Evolutionary conservation across 2,888 invertebrate genomes (phyloP).

Genomic region (Synanthedon andrenaeformis): DNA sequence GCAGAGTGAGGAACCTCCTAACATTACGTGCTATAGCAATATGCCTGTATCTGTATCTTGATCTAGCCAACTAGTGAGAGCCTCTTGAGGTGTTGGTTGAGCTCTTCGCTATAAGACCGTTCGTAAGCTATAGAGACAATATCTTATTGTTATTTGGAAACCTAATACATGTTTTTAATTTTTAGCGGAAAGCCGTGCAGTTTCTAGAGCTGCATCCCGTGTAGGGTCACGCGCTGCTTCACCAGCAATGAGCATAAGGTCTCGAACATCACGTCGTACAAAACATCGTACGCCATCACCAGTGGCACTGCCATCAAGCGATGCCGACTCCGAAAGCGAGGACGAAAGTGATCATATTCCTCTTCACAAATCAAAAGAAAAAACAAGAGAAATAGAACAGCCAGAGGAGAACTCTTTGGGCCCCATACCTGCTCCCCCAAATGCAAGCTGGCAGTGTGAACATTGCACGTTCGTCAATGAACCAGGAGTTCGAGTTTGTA

Average conservation of each 20-base stretch:
- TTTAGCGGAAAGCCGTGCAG: constrained; percentile 55
- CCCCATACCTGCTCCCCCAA: constrained; percentile 64
- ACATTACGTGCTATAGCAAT: no score
- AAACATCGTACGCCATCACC: constrained; percentile 54
- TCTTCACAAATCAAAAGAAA: neutral
- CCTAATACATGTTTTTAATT: neutral
- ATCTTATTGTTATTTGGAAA: no score
- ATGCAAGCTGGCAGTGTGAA: constrained; percentile 84
- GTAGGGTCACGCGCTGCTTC: constrained; percentile 75
- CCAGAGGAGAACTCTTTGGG: constrained; percentile 39
- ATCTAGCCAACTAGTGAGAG: no score
- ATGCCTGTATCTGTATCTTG: no score
- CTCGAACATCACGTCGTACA: constrained; percentile 73
- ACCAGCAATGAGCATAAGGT: constrained; percentile 77
- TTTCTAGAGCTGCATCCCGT: constrained; percentile 68
- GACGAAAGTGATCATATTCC: constrained; percentile 28
- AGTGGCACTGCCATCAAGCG: constrained; percentile 56
- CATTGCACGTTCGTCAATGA: constrained; percentile 92
- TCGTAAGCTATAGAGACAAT: no score
- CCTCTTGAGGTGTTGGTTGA: no score
- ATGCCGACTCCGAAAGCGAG: constrained; percentile 74
- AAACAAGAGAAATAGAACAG: constrained; percentile 4
- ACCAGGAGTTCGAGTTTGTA: constrained; percentile 81
- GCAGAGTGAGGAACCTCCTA: no score
- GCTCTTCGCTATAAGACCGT: no score